Evolutionary conservation across 2,888 invertebrate species (phyloP), one percentile per base, ranked within the genome.

Genomic region (Philopedon plagiatum): DNA sequence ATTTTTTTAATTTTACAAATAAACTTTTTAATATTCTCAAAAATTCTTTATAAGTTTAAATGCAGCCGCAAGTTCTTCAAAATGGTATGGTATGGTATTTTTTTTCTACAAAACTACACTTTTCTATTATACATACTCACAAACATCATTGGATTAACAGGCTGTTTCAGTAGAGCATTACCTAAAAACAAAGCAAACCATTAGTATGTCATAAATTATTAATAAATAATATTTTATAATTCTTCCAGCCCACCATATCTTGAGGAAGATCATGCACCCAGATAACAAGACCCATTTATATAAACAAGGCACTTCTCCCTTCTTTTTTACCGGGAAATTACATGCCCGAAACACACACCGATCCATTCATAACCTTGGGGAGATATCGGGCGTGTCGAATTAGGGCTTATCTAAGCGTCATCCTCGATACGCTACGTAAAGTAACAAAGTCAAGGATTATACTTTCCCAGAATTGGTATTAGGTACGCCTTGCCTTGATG

Each of bases 371-470:
- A 60, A 26, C 71, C 71, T 72, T 72, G 71, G 44, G 44, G 18
- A 56, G 21, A 46, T 63, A 34, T 67, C 71, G 66, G 39, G 67
- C 60, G 64, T 68, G 62, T 68, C 72, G 67, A 72, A 72, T 67
- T 68, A 58, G 60, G 32, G 29, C 57, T 68, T 72, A 72, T 72
- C 72, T 62, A 66, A 44, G 61, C 60, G 39, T 68, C 67, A 67
- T 68, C 63, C 68, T 57, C 62, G 72, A 62, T 68, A 23, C 57
- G 63, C 72, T 68, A 67, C 51, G 34, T 66, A 64, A 67, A 62
- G 21, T 58, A 72, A 68, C 68, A 34, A 67, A 68, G 72, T 72
- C 72, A 68, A 68, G 72, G 68, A 67, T 72, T 51, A 39, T 18
- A 44, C 26, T 23, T 70, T 63, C 70, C 49, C 34, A 69, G 68